Percentiles rank a stretch among this genome's conserved stretches.
Conservation (phyloP, 2,797 vertebrate species). For the Melanogrammus aeglefinus region DNA sequence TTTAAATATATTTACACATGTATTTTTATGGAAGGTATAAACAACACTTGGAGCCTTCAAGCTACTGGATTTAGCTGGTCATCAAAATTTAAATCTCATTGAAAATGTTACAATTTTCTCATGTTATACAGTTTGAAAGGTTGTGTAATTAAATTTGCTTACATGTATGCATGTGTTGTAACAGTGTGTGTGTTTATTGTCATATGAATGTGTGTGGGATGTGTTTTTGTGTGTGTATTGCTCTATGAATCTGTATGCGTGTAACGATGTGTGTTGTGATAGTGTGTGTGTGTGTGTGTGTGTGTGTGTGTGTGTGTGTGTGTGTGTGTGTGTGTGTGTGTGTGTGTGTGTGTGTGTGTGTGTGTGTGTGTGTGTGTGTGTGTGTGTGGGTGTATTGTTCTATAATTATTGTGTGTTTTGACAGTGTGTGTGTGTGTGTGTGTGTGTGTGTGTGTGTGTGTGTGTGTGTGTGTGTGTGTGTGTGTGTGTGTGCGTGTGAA, state of each 20-base stretch:
- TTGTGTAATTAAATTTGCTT: slow-evolving; percentile 6
- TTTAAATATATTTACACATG: slow-evolving; percentile 58
- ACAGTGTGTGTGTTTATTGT: slow-evolving; percentile 12
- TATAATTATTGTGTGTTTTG: too few relatives aligned
- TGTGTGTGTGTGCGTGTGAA: not conserved
- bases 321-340: not conserved
- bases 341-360: too few relatives aligned
- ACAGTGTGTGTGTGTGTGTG: not conserved
- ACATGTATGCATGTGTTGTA: slow-evolving; percentile 5
- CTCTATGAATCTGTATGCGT: not conserved
- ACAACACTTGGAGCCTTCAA: slow-evolving; percentile 37
- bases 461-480: too few relatives aligned
- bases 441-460: not conserved
- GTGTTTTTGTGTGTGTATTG: not conserved
- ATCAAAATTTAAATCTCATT: not conserved
- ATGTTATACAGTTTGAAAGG: not conserved
- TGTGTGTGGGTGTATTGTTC: not conserved
- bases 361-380: too few relatives aligned
- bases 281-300: too few relatives aligned
- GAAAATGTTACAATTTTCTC: not conserved
- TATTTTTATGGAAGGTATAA: slow-evolving; percentile 37
- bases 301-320: not conserved
- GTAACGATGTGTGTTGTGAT: not conserved
- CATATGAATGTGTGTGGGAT: not conserved
- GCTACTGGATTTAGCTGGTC: slow-evolving; percentile 38